phyloP scores from a whole-genome alignment of 2,797 vertebrate species.

The Mormyrops attenuatus region DNA sequence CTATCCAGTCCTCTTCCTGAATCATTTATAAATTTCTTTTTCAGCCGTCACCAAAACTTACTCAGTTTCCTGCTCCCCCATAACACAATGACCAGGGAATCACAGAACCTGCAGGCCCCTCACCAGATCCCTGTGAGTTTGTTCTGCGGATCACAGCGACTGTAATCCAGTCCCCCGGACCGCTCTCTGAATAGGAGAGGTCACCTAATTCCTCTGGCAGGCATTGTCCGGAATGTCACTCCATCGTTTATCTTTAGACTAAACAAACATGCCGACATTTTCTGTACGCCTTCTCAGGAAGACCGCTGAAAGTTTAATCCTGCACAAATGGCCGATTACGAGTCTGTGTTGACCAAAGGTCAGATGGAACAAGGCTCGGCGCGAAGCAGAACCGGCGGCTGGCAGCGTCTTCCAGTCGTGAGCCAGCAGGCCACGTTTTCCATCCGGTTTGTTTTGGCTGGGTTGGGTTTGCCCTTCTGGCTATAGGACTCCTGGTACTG shows the following conservation, averaged over 20 bases:
- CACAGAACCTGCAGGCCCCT: not conserved
- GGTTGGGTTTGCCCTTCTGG: not conserved
- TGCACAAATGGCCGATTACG: constrained; percentile 1
- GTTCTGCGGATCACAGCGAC: constrained; percentile 1
- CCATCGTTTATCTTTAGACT: constrained; percentile 23
- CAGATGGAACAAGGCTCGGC: not conserved
- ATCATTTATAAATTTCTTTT: not conserved
- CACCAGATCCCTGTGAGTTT: not conserved
- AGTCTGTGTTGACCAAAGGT: not conserved
- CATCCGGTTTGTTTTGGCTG: not conserved
- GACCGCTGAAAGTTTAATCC: constrained; percentile 21
- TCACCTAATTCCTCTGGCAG: constrained; percentile 32
- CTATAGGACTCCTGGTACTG: not conserved
- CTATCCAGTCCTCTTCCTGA: not conserved
- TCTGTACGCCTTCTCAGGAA: constrained; percentile 20
- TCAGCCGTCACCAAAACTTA: not conserved
- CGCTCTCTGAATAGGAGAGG: constrained; percentile 46
- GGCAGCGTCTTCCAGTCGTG: not conserved
- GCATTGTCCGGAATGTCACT: constrained; percentile 22
- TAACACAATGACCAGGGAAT: not conserved
- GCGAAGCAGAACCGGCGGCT: too few species aligned
- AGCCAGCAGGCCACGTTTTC: not conserved
- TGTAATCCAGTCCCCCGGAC: constrained; percentile 13
- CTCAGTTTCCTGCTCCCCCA: not conserved
- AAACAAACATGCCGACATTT: constrained; percentile 16